Percentiles rank a stretch among this genome's conserved stretches.
phyloP scores from a whole-genome alignment of 2,113 vertebrate genomes.

The Mobula hypostoma region DNA sequence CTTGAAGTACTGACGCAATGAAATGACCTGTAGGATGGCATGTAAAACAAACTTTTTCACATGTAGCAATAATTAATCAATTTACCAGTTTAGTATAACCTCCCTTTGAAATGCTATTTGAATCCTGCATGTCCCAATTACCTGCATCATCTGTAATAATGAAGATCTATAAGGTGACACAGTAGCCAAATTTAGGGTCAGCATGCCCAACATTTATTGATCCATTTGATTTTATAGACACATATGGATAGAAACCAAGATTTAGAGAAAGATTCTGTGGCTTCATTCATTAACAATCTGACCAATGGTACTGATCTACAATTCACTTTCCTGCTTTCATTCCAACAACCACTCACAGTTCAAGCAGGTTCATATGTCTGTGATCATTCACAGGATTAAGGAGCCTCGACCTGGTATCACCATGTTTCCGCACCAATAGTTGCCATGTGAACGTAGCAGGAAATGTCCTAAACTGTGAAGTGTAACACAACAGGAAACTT shows the following conservation, averaged over 20 bases:
- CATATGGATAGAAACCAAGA: not conserved
- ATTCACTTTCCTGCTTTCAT: not conserved
- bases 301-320: not conserved
- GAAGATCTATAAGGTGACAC: not conserved
- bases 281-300: constrained; percentile 19
- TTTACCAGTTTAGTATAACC: not conserved
- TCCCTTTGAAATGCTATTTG: not conserved
- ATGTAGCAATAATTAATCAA: too few species aligned
- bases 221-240: not conserved
- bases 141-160: not conserved
- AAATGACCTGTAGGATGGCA: too few species aligned
- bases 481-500: not conserved
- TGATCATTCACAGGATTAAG: not conserved
- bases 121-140: not conserved
- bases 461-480: not conserved
- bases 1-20: too few species aligned
- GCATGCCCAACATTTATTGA: constrained; percentile 37
- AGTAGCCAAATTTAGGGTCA: not conserved
- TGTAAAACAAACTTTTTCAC: too few species aligned
- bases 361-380: too few species aligned
- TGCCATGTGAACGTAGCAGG: not conserved
- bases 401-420: not conserved
- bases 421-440: not conserved
- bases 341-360: not conserved
- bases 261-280: not conserved